phyloP scores from a whole-genome alignment of 2,888 invertebrate species.

The Petrolisthes cinctipes region DNA sequence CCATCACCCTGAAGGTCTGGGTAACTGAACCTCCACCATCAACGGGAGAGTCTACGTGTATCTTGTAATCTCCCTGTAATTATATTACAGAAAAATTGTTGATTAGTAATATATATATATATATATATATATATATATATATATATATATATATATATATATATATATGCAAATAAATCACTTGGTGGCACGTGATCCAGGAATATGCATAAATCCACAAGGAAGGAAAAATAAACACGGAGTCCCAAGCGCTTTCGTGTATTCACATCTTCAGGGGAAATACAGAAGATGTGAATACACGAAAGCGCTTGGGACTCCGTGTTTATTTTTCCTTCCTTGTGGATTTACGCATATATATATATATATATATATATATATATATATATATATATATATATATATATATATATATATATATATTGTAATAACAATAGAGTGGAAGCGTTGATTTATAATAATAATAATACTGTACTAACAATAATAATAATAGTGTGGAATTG shows the following conservation, averaged over 20 bases:
- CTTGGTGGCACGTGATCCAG: too few relatives aligned
- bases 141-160: constrained; percentile 54
- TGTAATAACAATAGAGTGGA: background rate
- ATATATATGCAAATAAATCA: too few relatives aligned
- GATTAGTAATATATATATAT: too few relatives aligned
- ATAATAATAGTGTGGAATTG: background rate
- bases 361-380: constrained; percentile 49
- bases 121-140: constrained; percentile 49
- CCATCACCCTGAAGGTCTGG: constrained; percentile 73
- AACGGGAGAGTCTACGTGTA: constrained; percentile 70
- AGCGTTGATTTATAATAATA: background rate
- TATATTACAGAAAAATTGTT: background rate
- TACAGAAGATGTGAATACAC: too few relatives aligned
- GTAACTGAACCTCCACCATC: constrained; percentile 63
- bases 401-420: too few relatives aligned
- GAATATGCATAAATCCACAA: too few relatives aligned
- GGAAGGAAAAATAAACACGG: too few relatives aligned
- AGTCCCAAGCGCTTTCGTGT: too few relatives aligned
- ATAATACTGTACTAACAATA: constrained; percentile 20
- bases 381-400: constrained; percentile 49
- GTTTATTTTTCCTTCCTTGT: too few relatives aligned
- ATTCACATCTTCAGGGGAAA: too few relatives aligned
- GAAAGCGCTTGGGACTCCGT: too few relatives aligned
- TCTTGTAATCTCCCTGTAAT: constrained; percentile 73
- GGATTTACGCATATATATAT: constrained; percentile 41